Conservation (phyloP, 2,113 vertebrate genomes). For the Hymenochirus boettgeri region DNA sequence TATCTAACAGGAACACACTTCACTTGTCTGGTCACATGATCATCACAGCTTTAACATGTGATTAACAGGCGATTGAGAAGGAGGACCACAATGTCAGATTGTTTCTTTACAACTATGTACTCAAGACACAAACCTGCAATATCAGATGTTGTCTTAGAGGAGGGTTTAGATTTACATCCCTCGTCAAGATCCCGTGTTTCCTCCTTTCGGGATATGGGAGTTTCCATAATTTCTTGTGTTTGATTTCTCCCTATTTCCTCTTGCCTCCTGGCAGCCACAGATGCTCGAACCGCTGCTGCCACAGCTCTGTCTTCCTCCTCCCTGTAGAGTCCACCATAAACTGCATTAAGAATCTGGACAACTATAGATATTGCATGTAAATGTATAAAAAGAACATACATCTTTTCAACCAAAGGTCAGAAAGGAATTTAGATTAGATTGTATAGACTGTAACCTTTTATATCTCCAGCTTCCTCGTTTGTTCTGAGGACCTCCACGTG, state of each 20-base stretch:
- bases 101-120: not conserved
- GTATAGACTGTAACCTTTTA: constrained; percentile 68
- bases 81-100: too few species aligned
- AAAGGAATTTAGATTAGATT: too few species aligned
- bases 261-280: constrained; percentile 69
- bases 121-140: constrained; percentile 62
- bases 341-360: too few species aligned
- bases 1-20: too few species aligned
- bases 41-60: too few species aligned
- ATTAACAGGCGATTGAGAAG: too few species aligned
- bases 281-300: constrained; percentile 81
- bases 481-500: constrained; percentile 77
- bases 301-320: constrained; percentile 90
- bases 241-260: constrained; percentile 64
- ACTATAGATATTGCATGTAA: too few species aligned
- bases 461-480: constrained; percentile 91
- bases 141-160: constrained; percentile 57
- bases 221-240: constrained; percentile 63
- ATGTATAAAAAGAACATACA: too few species aligned
- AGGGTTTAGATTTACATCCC: constrained; percentile 52
- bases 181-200: constrained; percentile 58
- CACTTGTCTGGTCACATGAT: too few species aligned
- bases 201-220: constrained; percentile 65
- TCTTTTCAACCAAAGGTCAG: too few species aligned
- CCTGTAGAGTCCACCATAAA: constrained; percentile 53